phyloP scores from a whole-genome alignment of 2,797 vertebrate genomes.

The Morus bassanus region DNA sequence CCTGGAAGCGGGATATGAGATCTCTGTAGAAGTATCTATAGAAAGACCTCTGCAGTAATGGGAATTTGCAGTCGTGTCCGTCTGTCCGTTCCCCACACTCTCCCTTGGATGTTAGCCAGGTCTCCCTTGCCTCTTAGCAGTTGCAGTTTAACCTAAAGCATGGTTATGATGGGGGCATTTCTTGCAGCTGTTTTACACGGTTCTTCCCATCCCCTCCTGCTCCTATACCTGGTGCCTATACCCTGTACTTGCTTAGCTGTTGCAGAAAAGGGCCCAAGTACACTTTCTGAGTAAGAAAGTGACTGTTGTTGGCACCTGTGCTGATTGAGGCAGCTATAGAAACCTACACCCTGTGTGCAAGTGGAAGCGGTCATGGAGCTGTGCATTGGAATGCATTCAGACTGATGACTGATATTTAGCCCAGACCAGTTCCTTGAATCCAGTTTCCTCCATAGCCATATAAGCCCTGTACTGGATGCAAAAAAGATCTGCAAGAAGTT shows the following conservation, averaged over 20 bases:
- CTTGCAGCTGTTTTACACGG: neutral
- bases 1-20: neutral
- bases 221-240: neutral
- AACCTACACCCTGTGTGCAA: neutral
- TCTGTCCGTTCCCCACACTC: accelerated
- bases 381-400: neutral
- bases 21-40: neutral
- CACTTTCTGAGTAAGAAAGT: neutral
- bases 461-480: too few relatives aligned
- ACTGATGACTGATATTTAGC: too few relatives aligned
- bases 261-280: neutral
- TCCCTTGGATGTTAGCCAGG: too few relatives aligned
- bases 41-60: neutral
- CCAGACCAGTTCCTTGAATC: too few relatives aligned
- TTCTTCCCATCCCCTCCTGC: neutral
- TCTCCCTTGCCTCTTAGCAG: neutral
- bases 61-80: accelerated
- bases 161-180: neutral
- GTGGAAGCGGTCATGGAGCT: neutral
- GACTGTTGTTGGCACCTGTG: neutral
- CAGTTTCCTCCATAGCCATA: too few relatives aligned
- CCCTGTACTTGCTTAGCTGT: neutral
- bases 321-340: neutral
- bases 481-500: too few relatives aligned
- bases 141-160: neutral